Percentiles rank a stretch among this genome's conserved stretches.
Evolutionary conservation across 2,888 invertebrate species (phyloP).

Genomic region (Arrhopalites spinosus): DNA sequence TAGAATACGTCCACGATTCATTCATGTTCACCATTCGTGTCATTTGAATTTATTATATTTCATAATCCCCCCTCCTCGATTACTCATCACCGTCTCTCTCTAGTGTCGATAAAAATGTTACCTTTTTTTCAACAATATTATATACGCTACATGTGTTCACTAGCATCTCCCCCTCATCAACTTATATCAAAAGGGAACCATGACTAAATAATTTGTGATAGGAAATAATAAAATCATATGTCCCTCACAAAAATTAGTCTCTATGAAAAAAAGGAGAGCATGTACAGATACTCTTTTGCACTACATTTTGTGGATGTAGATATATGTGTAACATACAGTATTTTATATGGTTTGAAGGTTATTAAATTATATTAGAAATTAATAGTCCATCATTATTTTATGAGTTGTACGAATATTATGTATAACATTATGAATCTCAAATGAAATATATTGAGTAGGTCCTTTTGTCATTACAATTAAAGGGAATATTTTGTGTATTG

Average conservation of each 20-base stretch:
- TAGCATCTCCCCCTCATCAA: background rate
- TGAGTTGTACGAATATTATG: too few relatives aligned
- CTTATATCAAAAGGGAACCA: background rate
- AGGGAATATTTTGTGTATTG: too few relatives aligned
- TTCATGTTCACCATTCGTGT: background rate
- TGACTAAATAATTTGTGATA: constrained; percentile 6
- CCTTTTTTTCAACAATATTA: background rate
- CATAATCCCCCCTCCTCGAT: background rate
- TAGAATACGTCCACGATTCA: constrained; percentile 4
- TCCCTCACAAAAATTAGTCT: background rate
- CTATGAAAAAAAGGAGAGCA: too few relatives aligned
- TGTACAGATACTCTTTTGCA: too few relatives aligned
- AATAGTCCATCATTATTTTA: too few relatives aligned
- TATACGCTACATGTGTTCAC: background rate
- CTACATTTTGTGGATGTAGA: too few relatives aligned
- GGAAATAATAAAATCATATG: background rate
- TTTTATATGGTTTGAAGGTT: too few relatives aligned
- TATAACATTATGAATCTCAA: too few relatives aligned
- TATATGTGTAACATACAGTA: too few relatives aligned
- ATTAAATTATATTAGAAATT: too few relatives aligned
- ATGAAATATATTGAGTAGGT: too few relatives aligned
- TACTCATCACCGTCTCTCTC: background rate
- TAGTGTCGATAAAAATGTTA: background rate
- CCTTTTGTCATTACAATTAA: too few relatives aligned
- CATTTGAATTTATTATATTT: constrained; percentile 1